Conservation (phyloP, 2,113 vertebrate genomes). For the Trematomus loennbergii region DNA sequence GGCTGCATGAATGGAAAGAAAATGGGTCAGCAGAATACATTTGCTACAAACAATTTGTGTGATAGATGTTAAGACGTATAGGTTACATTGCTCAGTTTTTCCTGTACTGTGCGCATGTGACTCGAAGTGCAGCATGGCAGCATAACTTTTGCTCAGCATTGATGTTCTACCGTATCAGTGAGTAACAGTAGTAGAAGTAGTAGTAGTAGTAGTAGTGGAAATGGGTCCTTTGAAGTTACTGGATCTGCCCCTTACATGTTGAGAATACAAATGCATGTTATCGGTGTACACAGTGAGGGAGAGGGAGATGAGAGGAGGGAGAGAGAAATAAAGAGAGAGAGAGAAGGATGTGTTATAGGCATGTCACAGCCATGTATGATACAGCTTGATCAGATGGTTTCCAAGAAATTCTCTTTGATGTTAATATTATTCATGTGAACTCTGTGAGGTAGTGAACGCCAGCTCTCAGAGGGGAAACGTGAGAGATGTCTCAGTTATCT, state of each 20-base stretch:
- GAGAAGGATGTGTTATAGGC: constrained; percentile 50
- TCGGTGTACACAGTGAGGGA: constrained; percentile 24
- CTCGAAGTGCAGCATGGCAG: constrained; percentile 42
- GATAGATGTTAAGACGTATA: constrained; percentile 39
- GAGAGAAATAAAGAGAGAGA: constrained; percentile 3
- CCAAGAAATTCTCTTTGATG: constrained; percentile 78
- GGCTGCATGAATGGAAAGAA: constrained; percentile 60
- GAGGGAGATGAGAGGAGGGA: constrained; percentile 11
- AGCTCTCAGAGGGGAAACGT: constrained; percentile 63
- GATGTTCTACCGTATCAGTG: constrained; percentile 50
- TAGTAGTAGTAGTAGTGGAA: constrained; percentile 66
- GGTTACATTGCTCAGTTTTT: constrained; percentile 36
- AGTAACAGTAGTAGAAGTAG: constrained; percentile 46
- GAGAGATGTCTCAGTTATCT: constrained; percentile 72
- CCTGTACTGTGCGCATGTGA: constrained; percentile 22
- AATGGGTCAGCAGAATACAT: constrained; percentile 71
- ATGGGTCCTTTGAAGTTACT: constrained; percentile 75
- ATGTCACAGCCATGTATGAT: constrained; percentile 72
- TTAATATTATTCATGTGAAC: constrained; percentile 80
- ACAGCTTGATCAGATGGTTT: constrained; percentile 80
- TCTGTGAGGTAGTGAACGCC: constrained; percentile 65
- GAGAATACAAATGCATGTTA: constrained; percentile 75
- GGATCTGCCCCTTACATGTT: constrained; percentile 54
- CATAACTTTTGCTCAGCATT: constrained; percentile 36
- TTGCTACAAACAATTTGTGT: constrained; percentile 49